Conservation (phyloP, 2,797 vertebrate genomes). For the Characodon lateralis region DNA sequence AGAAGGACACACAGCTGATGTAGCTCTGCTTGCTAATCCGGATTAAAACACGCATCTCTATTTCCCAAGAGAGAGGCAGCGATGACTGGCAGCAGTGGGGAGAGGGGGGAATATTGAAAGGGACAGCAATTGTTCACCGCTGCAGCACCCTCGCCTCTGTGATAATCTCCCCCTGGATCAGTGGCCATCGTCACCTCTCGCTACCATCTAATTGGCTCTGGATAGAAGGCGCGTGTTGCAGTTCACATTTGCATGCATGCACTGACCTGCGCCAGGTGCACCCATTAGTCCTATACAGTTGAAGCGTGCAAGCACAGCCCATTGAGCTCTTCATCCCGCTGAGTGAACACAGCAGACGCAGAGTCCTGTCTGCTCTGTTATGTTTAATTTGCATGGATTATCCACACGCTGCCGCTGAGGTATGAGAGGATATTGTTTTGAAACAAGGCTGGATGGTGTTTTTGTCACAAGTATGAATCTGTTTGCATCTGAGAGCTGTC, state of each 20-base stretch:
- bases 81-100: conserved; percentile 32
- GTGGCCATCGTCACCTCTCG: conserved; percentile 27
- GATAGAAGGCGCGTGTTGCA: conserved; percentile 12
- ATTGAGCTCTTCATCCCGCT: conserved; percentile 56
- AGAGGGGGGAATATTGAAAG: conserved; percentile 28
- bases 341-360: conserved; percentile 56
- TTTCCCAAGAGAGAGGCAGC: conserved; percentile 71
- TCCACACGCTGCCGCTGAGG: not conserved
- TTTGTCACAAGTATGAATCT: not conserved
- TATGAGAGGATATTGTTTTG: conserved; percentile 18
- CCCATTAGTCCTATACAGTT: conserved; percentile 43
- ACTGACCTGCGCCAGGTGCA: conserved; percentile 61
- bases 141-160: conserved; percentile 60
- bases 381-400: conserved; percentile 59
- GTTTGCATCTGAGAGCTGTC: conserved; percentile 12
- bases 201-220: conserved; percentile 6
- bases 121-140: conserved; percentile 75
- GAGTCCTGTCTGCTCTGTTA: conserved; percentile 37
- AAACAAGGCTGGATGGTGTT: conserved; percentile 2
- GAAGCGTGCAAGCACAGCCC: conserved; percentile 48
- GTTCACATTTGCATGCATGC: conserved; percentile 44
- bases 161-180: conserved; percentile 65
- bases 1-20: conserved; percentile 75
- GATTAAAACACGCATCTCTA: conserved; percentile 81
- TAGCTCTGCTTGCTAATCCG: conserved; percentile 78